phyloP scores from a whole-genome alignment of 2,113 vertebrate genomes.

The Chaenocephalus aceratus region DNA sequence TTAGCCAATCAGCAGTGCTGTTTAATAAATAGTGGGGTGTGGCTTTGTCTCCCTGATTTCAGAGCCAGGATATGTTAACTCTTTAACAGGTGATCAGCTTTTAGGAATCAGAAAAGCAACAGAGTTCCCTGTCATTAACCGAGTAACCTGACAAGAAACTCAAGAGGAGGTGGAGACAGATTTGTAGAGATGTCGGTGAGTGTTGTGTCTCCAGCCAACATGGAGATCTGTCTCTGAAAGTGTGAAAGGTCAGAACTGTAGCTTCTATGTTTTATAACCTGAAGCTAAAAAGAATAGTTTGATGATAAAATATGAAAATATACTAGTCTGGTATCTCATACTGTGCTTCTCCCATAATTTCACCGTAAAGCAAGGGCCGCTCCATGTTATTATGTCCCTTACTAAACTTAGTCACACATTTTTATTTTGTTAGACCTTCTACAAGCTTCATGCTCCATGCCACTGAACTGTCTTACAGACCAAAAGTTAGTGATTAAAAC shows the following conservation, averaged over 20 bases:
- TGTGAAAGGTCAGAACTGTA: neutral
- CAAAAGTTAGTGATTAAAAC: neutral
- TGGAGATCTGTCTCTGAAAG: conserved; percentile 17
- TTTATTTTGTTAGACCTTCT: neutral
- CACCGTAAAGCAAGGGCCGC: neutral
- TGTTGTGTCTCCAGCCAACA: conserved; percentile 39
- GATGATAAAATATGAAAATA: neutral
- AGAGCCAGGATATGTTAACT: conserved; percentile 79
- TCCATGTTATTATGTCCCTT: neutral
- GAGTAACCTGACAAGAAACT: conserved; percentile 34
- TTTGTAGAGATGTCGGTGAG: conserved; percentile 7
- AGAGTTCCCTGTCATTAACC: conserved; percentile 32
- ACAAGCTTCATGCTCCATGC: no score
- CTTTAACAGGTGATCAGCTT: conserved; percentile 35
- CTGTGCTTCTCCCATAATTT: neutral
- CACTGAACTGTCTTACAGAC: neutral
- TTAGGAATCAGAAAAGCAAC: conserved; percentile 4
- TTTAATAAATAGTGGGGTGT: conserved; percentile 82
- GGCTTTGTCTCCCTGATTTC: conserved; percentile 82
- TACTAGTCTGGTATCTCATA: neutral
- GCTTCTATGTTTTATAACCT: conserved; percentile 3
- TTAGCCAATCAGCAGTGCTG: conserved; percentile 81
- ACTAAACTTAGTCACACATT: neutral
- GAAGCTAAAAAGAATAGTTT: neutral
- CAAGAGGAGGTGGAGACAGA: conserved; percentile 52